Conservation (phyloP, 1,140 invertebrate species). For the Ceratina japonica region DNA sequence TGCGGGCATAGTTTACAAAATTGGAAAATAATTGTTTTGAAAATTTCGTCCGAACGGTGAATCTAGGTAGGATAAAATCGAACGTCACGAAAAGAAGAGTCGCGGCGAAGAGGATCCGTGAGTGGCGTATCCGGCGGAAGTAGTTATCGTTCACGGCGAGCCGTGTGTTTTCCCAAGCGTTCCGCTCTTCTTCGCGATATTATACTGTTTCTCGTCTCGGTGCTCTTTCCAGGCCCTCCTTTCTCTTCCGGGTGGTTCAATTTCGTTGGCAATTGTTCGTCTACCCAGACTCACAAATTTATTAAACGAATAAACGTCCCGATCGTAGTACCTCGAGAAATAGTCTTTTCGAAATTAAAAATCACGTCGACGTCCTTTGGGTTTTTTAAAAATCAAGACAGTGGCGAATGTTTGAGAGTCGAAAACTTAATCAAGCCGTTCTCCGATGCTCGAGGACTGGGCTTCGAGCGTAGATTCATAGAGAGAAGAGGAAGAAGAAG, state of each 20-base stretch:
- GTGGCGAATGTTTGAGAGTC: no score
- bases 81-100: conserved; percentile 36
- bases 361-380: no score
- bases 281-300: no score
- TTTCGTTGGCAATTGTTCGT: no score
- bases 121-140: conserved; percentile 69
- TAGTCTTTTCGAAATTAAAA: no score
- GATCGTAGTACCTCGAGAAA: no score
- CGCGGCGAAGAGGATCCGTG: conserved; percentile 29
- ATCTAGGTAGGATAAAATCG: conserved; percentile 29
- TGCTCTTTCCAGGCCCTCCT: background rate
- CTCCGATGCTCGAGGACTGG: background rate
- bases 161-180: conserved; percentile 61
- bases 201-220: conserved; percentile 30
- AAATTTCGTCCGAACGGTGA: background rate
- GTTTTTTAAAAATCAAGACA: no score
- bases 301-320: no score
- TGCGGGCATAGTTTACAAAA: no score
- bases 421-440: background rate
- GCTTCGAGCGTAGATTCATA: background rate
- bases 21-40: no score
- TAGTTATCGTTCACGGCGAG: conserved; percentile 59
- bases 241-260: conserved; percentile 4
- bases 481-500: background rate
- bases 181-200: conserved; percentile 43